Base-by-base conservation (phyloP, 1,140 invertebrate genomes). In the Semibalanus balanoides region DNA sequence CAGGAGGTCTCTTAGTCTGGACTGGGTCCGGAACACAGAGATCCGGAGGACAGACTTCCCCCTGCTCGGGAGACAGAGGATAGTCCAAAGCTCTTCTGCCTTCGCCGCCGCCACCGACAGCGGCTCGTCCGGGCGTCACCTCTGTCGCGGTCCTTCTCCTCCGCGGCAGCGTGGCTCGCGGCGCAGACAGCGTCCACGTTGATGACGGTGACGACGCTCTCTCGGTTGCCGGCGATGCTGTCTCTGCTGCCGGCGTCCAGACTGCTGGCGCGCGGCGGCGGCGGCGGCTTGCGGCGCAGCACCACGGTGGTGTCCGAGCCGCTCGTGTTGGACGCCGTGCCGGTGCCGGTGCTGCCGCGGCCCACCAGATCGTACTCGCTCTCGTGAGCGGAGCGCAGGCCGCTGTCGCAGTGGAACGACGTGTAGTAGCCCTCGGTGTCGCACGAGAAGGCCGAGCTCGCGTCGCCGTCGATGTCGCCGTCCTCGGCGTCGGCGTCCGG, bases 401-500 rank as follows among this genome's bases (percentile, higher is more conserved):
- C 96, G 76, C 93, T 96, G 83, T 98, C 96, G 86, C 95, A 90
- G 83, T 97, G 94, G 85, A 98, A 97, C 22, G 94, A 97, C 0
- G 96, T 98, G 83, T 97, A 98, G 83, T 97, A 98, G 22, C 96
- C 95, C 84, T 97, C 96, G 25, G 95, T 96, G 82, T 98, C 96
- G 81, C 95, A 94, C 7, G 94, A 96, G 84, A 96, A 97, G 73
- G 94, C 93, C 0, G 94, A 96, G 81, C 92, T 94, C 7, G 91
- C 94, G 83, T 96, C 94, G 81, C 96, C 94, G 82, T 94, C 94
- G 81, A 96, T 94, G 82, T 94, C 35, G 17, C 35, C 35, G 35
- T 40, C 35, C 35, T 40, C 35, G 35, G 35, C 35, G 17, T 40
- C 35, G 17, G 35, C 92, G 78, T 88, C 87, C 76, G 93, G 35